Evolutionary conservation across 2,113 vertebrate genomes (phyloP), one percentile per base, ranked within the genome.

Genomic region (Labrus mixtus): DNA sequence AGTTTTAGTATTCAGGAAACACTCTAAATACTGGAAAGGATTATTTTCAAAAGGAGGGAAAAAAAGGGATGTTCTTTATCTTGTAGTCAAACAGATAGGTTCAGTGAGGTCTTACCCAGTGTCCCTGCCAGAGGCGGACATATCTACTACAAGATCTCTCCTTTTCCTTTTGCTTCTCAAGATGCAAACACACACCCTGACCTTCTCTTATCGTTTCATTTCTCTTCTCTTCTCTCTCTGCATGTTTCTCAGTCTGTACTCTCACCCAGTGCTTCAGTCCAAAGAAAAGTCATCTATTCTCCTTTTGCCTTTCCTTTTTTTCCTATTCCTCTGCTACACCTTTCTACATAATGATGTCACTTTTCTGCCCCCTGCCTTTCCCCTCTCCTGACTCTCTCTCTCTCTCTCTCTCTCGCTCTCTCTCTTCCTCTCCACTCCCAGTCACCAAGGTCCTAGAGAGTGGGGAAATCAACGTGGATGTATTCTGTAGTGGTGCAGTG

Each of bases 391-490:
- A 43, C 69, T 51, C 55, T 68, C 63, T 39, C 19, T 48, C 29
- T 50, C 48, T 50, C 71, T 63, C 58, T 81, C 74, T 25, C 63
- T 51, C 68, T 57, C 46, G 68, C 62, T 70, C 50, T 64, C n/a
- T n/a, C n/a, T n/a, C n/a, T n/a, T n/a, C n/a, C n/a, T n/a, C n/a
- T n/a, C n/a, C 6, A 10, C 50, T 54, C 20, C 10, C 12, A 19
- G 68, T 83, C 51, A 17, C 73, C 68, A 76, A 86, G 81, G 78
- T 81, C 78, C 81, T 23, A 33, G 73, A 64, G 67, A 80, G 71
- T 68, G 71, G 83, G 83, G 79, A 84, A 85, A 84, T 73, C 82
- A 85, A 81, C 66, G 76, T 84, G 77, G 78, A 82, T 84, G 79
- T 81, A 80, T 91, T 78, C 83, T 83, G 84, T 76, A 57, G 81